Conservation (phyloP, 1,140 invertebrate species). For the Aphaenogaster ashmeadi region DNA sequence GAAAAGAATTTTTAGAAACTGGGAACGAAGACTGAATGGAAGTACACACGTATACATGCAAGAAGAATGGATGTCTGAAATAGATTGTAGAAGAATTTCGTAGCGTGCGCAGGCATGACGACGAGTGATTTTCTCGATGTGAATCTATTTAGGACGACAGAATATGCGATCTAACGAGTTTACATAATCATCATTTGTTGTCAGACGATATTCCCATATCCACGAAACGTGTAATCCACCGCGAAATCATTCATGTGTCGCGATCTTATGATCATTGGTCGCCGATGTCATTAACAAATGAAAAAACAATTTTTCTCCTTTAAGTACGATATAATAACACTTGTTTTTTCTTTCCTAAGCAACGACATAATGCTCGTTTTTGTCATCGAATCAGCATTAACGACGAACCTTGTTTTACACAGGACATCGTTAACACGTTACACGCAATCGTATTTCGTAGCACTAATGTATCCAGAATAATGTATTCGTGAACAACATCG, state of each 20-base stretch:
- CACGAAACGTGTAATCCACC: neutral
- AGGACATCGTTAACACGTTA: neutral
- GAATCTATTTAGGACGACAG: neutral
- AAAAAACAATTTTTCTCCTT: neutral
- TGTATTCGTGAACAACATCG: neutral
- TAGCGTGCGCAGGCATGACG: neutral
- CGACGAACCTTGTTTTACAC: neutral
- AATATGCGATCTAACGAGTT: neutral
- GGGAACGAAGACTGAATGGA: no score
- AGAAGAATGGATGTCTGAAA: neutral
- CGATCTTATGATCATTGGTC: neutral
- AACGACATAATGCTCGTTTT: neutral
- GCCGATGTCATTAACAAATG: neutral
- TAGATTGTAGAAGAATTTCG: neutral
- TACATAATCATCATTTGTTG: conserved; percentile 10
- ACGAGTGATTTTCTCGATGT: neutral
- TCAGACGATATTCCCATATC: neutral
- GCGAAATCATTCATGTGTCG: neutral
- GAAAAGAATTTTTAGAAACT: neutral
- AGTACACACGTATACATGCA: neutral
- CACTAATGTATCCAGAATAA: neutral
- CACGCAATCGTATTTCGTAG: neutral
- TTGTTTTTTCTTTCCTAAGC: neutral
- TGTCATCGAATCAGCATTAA: neutral
- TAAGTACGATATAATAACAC: neutral